These are phyloP conservation scores for Macaria notata DNA, from an alignment of 2,888 invertebrate species.

Conservation along the genomic window DNA sequence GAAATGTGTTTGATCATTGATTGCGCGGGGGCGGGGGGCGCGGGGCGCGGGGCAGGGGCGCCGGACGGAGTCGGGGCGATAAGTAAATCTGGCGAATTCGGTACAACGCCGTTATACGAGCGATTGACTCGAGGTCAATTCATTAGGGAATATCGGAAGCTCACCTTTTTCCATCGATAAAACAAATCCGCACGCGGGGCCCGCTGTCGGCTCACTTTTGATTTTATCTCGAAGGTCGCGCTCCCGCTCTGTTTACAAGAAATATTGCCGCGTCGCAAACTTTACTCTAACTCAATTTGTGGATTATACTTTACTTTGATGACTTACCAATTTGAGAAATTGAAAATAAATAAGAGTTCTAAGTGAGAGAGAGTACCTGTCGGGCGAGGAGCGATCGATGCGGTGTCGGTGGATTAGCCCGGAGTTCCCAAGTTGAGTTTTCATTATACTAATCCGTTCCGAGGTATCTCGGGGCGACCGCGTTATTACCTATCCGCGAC, in stretches of 20 bases:
- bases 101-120: constrained; percentile 38
- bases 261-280: constrained; percentile 4
- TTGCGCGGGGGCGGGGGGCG: constrained; percentile 25
- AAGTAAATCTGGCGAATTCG: constrained; percentile 32
- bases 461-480: constrained; percentile 33
- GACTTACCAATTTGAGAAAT: constrained; percentile 18
- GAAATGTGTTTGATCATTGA: constrained; percentile 28
- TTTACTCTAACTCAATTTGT: constrained; percentile 15
- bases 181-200: constrained; percentile 35
- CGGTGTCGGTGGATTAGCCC: constrained; percentile 6
- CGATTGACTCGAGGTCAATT: constrained; percentile 44
- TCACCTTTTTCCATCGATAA: constrained; percentile 37
- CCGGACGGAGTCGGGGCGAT: constrained; percentile 23
- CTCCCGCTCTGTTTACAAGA: constrained; percentile 23
- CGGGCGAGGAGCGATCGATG: constrained; percentile 1
- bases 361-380: constrained; percentile 3
- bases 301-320: constrained; percentile 17
- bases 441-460: constrained; percentile 21
- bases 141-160: constrained; percentile 42
- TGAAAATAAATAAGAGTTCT: constrained; percentile 14
- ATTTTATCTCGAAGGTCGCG: constrained; percentile 29
- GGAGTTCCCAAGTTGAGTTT: constrained; percentile 14
- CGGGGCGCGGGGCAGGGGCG: neutral
- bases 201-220: constrained; percentile 35
- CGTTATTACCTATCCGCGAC: constrained; percentile 49